Percentiles rank a stretch among this genome's conserved stretches.
Evolutionary conservation across 2,797 vertebrate genomes (phyloP).

Genomic region (Graptemys geographica): DNA sequence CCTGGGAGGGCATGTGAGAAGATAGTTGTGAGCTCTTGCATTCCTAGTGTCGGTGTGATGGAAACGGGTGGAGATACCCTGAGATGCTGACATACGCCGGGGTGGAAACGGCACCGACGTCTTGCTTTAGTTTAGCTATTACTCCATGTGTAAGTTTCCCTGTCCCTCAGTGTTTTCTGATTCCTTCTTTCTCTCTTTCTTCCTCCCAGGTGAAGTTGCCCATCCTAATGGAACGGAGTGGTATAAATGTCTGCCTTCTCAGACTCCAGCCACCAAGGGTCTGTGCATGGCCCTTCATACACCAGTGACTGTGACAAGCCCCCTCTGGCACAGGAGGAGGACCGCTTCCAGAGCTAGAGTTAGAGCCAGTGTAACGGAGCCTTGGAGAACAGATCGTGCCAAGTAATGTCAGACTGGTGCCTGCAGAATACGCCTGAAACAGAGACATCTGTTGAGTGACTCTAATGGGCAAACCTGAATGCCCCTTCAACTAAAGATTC

Average conservation of each 20-base stretch:
- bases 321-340: conserved; percentile 7
- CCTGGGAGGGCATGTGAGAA: background rate
- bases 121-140: background rate
- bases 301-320: conserved; percentile 52
- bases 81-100: background rate
- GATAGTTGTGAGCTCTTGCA: background rate
- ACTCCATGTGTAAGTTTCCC: fast-evolving
- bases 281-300: conserved; percentile 62
- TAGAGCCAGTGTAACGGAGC: conserved; percentile 12
- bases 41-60: fast-evolving
- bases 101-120: fast-evolving
- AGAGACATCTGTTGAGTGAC: conserved; percentile 8
- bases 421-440: conserved; percentile 28
- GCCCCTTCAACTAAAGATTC: background rate
- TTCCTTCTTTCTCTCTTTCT: conserved; percentile 24
- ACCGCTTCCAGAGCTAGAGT: background rate
- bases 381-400: conserved; percentile 46
- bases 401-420: conserved; percentile 54
- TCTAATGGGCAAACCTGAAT: background rate
- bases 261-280: conserved; percentile 59
- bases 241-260: conserved; percentile 57
- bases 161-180: background rate
- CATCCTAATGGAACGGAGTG: conserved; percentile 77
- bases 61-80: fast-evolving
- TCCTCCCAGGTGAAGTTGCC: conserved; percentile 73